phyloP scores from a whole-genome alignment of 2,888 invertebrate species.

The Diloba caeruleocephala region DNA sequence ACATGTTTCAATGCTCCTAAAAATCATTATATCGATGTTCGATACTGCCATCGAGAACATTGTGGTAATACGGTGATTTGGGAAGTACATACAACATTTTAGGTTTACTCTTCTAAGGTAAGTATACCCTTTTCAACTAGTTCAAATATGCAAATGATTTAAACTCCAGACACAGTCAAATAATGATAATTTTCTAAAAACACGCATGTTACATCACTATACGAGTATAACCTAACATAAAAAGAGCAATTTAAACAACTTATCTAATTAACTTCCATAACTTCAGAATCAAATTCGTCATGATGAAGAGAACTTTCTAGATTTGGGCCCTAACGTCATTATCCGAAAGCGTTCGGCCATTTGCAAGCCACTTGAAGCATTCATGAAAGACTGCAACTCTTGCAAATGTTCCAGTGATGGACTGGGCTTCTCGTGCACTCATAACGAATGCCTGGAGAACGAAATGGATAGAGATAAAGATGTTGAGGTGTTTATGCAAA shows the following conservation, averaged over 20 bases:
- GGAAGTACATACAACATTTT: too few relatives aligned
- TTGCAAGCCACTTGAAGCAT: constrained; percentile 83
- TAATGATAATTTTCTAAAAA: too few relatives aligned
- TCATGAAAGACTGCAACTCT: constrained; percentile 86
- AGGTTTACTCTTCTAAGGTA: constrained; percentile 36
- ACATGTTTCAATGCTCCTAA: too few relatives aligned
- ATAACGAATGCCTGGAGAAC: constrained; percentile 80
- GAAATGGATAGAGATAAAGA: constrained; percentile 70
- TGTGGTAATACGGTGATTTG: constrained; percentile 13
- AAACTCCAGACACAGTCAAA: too few relatives aligned
- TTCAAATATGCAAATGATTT: too few relatives aligned
- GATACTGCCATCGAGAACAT: constrained; percentile 44
- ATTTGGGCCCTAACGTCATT: constrained; percentile 42
- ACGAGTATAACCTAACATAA: too few relatives aligned
- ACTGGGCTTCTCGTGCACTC: constrained; percentile 84
- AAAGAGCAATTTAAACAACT: too few relatives aligned
- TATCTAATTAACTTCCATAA: not conserved
- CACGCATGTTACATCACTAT: too few relatives aligned
- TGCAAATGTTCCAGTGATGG: constrained; percentile 87
- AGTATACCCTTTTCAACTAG: too few relatives aligned
- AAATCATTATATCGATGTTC: constrained; percentile 29
- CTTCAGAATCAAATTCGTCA: constrained; percentile 17
- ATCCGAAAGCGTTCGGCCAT: constrained; percentile 65
- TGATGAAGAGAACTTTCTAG: constrained; percentile 22
- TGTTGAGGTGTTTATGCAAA: constrained; percentile 82